Evolutionary conservation across 2,888 invertebrate genomes (phyloP), one percentile per base, ranked within the genome.

Genomic region (Aromia moschata): DNA sequence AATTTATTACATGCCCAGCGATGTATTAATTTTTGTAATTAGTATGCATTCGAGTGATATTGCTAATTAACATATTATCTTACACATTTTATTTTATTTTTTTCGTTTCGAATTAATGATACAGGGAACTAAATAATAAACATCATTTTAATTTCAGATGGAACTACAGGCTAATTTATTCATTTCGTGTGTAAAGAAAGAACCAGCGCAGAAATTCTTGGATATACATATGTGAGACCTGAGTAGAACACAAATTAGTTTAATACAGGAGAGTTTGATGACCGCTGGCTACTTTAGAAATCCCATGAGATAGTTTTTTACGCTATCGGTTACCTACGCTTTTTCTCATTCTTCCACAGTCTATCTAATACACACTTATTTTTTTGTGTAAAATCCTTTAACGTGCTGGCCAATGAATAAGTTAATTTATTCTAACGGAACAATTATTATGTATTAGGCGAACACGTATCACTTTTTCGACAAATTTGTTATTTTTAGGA

Each of bases 211-310:
- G 56, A 37, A 59, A 62, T 59, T 62, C 45, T 41, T 56, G 43
- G 14, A 47, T 43, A 12, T 25, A 11, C 40, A 41, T 30, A 49
- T 43, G 54, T 53, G 41, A 47, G 40, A 58, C 40, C 44, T 56
- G 56, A 40, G 52, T 38, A 52, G 56, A 45, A 56, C 51, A 60
- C 43, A 58, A 62, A 58, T 54, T 55, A 58, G 11, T 17, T 36
- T 10, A 16, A 52, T 58, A 55, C 31, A 44, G n/a, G n/a, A 44
- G 47, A 52, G 49, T 49, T 60, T 57, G 63, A 55, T 60, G 53
- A 59, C 56, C 58, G 59, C 60, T 62, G 55, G 59, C 59, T 62
- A 62, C 56, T 59, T 11, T 20, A 46, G 20, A 36, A 15, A 45
- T 33, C n/a, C n/a, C 11, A 45, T 30, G 18, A 46, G 30, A 45